Evolutionary conservation across 2,888 invertebrate genomes (phyloP).

Genomic region (Phymatocera aterrima): DNA sequence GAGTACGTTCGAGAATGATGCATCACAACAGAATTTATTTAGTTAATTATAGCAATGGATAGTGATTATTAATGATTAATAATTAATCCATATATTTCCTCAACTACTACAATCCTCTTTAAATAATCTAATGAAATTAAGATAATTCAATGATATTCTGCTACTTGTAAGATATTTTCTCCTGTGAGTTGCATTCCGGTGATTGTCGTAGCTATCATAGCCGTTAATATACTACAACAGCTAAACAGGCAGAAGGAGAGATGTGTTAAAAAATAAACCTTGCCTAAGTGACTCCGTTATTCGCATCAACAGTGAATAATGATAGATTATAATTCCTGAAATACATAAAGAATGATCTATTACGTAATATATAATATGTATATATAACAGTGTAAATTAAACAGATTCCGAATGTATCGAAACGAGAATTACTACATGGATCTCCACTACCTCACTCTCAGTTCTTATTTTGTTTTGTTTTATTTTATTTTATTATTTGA

Average conservation of each 20-base stretch:
- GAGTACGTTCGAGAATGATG: conserved; percentile 95
- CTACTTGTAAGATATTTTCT: conserved; percentile 58
- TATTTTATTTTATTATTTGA: conserved; percentile 17
- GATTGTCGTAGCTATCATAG: conserved; percentile 58
- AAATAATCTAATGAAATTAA: too few relatives aligned
- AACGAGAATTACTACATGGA: conserved; percentile 70
- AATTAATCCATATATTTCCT: conserved; percentile 52
- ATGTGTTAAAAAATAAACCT: conserved; percentile 3
- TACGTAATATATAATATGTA: conserved; percentile 59
- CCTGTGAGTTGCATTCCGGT: conserved; percentile 59
- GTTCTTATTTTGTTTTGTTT: background rate
- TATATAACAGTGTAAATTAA: conserved; percentile 67
- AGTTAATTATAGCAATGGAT: conserved; percentile 68
- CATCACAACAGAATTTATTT: conserved; percentile 87
- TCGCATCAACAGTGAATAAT: conserved; percentile 24
- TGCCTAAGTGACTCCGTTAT: conserved; percentile 42
- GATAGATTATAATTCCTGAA: conserved; percentile 38
- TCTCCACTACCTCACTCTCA: background rate
- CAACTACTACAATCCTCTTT: too few relatives aligned
- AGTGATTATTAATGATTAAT: conserved; percentile 54
- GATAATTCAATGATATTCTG: conserved; percentile 55
- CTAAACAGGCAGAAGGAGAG: conserved; percentile 22
- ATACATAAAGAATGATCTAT: conserved; percentile 11
- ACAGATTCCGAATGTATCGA: conserved; percentile 68
- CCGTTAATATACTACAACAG: conserved; percentile 12